Evolutionary conservation across 2,888 invertebrate genomes (phyloP).

Genomic region (Acrocera orbiculus): DNA sequence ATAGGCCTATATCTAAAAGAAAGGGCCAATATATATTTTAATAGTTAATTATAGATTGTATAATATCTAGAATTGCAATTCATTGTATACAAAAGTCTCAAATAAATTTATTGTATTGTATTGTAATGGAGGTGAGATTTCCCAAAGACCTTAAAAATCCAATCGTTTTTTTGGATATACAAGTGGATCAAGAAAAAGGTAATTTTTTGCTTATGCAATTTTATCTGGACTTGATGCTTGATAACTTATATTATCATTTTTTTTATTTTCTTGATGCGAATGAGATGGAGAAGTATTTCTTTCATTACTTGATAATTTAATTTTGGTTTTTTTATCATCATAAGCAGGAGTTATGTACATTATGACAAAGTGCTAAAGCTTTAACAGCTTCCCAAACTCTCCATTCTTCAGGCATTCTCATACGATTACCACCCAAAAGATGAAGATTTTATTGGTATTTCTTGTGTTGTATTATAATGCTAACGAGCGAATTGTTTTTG

Average conservation of each 20-base stretch:
- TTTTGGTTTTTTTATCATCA: background rate
- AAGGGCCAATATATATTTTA: too few species aligned
- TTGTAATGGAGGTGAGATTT: too few species aligned
- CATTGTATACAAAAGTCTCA: too few species aligned
- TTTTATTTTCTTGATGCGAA: background rate
- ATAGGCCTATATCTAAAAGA: too few species aligned
- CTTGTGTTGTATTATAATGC: constrained; percentile 19
- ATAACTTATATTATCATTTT: constrained; percentile 17
- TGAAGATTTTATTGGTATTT: constrained; percentile 11
- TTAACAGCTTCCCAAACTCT: constrained; percentile 80
- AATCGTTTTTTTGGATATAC: constrained; percentile 53
- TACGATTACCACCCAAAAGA: constrained; percentile 22
- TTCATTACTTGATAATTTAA: background rate
- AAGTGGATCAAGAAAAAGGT: constrained; percentile 51
- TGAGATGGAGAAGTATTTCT: background rate
- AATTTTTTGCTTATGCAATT: constrained; percentile 10
- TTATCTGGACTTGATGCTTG: background rate
- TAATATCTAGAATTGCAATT: too few species aligned
- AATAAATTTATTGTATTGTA: too few species aligned
- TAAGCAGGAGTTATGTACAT: constrained; percentile 42
- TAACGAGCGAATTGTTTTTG: constrained; percentile 25
- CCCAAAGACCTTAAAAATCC: constrained; percentile 34
- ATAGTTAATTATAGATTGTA: too few species aligned
- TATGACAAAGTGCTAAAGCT: constrained; percentile 93
- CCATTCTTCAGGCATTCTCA: constrained; percentile 49